phyloP scores from a whole-genome alignment of 2,797 vertebrate species.

The Pseudopleuronectes americanus region DNA sequence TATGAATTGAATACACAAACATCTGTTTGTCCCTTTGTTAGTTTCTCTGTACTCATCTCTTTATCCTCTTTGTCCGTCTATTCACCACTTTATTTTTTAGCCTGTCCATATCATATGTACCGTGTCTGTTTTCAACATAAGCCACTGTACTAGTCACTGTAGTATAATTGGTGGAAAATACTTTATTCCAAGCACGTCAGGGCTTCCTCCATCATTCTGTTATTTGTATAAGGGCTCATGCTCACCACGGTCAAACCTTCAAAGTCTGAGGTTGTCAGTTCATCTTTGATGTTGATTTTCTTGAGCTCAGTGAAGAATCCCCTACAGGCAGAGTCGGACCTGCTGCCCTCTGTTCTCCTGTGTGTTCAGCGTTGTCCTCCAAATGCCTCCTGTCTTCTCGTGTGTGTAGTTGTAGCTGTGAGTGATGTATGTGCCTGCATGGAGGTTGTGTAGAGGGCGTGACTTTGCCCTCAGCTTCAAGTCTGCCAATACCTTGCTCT shows the following conservation, averaged over 20 bases:
- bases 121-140: background rate
- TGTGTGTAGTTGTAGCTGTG: conserved; percentile 36
- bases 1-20: too few species aligned
- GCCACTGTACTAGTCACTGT: background rate
- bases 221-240: background rate
- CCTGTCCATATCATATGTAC: too few species aligned
- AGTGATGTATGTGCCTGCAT: conserved; percentile 58
- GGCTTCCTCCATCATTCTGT: background rate
- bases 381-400: conserved; percentile 50
- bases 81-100: too few species aligned
- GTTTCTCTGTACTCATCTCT: too few species aligned
- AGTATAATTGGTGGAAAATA: background rate
- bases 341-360: conserved; percentile 31
- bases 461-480: conserved; percentile 54
- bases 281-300: conserved; percentile 34
- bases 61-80: too few species aligned
- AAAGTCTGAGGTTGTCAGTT: conserved; percentile 26
- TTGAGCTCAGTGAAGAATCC: conserved; percentile 21
- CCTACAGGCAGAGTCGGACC: conserved; percentile 28
- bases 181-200: background rate
- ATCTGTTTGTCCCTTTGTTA: background rate
- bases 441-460: conserved; percentile 39
- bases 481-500: conserved; percentile 51
- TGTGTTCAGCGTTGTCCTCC: conserved; percentile 42
- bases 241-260: background rate